Percentiles rank a stretch among this genome's conserved stretches.
phyloP scores from a whole-genome alignment of 2,888 invertebrate species.

The Latheticus oryzae region DNA sequence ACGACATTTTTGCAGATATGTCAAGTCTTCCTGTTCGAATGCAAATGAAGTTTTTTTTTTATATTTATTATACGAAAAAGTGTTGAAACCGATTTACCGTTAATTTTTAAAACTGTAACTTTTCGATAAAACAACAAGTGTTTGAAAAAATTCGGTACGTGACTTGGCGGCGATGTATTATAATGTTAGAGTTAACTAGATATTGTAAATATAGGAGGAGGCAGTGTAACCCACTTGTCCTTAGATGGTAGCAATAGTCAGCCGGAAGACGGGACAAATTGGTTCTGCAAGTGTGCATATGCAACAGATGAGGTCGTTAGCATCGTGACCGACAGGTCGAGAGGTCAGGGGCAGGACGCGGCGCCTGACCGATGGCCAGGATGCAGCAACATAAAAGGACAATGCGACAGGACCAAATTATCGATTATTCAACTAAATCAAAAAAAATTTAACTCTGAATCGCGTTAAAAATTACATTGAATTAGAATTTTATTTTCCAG shows the following conservation, averaged over 20 bases:
- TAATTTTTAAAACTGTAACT: background rate
- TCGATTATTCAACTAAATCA: background rate
- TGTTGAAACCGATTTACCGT: constrained; percentile 24
- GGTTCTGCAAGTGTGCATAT: constrained; percentile 45
- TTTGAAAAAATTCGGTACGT: constrained; percentile 25
- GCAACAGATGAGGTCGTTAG: constrained; percentile 52
- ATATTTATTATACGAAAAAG: constrained; percentile 6
- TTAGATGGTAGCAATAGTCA: constrained; percentile 52
- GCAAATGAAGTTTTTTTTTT: constrained; percentile 34
- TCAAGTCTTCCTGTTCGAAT: constrained; percentile 25
- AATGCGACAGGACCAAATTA: constrained; percentile 9
- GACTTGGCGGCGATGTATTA: constrained; percentile 41
- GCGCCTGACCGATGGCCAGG: constrained; percentile 28
- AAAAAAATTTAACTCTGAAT: background rate
- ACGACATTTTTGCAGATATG: constrained; percentile 33
- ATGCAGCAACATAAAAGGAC: too few relatives aligned
- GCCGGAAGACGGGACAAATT: constrained; percentile 52
- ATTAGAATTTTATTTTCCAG: background rate
- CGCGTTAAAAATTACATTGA: background rate
- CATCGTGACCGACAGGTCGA: constrained; percentile 55
- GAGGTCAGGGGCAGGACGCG: constrained; percentile 52
- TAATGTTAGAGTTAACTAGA: constrained; percentile 53
- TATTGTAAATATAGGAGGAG: constrained; percentile 55
- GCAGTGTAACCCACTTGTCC: constrained; percentile 57
- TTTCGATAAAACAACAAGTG: too few relatives aligned